Conservation (phyloP, 2,113 vertebrate species). For the Phyllostomus hastatus region DNA sequence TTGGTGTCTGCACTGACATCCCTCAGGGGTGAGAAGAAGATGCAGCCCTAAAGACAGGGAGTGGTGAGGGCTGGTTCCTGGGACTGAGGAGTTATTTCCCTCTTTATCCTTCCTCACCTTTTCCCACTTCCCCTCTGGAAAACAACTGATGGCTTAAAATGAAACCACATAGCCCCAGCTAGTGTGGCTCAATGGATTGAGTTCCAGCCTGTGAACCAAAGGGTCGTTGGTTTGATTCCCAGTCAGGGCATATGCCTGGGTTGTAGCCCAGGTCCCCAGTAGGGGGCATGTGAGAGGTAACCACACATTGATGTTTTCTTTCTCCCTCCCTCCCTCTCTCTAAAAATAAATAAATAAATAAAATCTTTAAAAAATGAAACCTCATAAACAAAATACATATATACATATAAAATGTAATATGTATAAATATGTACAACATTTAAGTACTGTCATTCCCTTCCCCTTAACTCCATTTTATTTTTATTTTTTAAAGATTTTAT, state of each 20-base stretch:
- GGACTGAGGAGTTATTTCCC: neutral
- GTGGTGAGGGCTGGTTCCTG: conserved; percentile 17
- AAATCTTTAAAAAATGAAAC: no score
- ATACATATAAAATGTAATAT: neutral
- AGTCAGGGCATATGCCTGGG: no score
- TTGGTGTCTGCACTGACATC: neutral
- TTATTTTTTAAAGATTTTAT: no score
- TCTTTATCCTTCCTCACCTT: neutral
- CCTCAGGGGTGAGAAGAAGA: neutral
- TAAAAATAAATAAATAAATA: no score
- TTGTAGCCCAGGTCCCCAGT: no score
- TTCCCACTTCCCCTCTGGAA: neutral
- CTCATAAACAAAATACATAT: neutral
- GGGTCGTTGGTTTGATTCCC: no score
- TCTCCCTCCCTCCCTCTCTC: no score
- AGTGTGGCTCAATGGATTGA: no score
- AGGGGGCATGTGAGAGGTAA: no score
- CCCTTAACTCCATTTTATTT: neutral
- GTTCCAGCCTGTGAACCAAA: no score
- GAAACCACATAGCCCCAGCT: neutral
- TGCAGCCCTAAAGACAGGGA: neutral
- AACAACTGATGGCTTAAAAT: neutral
- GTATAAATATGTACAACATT: neutral
- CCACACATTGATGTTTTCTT: no score
- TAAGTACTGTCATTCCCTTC: neutral